Conservation (phyloP, 2,888 invertebrate genomes). For the Coecobrya sp. region DNA sequence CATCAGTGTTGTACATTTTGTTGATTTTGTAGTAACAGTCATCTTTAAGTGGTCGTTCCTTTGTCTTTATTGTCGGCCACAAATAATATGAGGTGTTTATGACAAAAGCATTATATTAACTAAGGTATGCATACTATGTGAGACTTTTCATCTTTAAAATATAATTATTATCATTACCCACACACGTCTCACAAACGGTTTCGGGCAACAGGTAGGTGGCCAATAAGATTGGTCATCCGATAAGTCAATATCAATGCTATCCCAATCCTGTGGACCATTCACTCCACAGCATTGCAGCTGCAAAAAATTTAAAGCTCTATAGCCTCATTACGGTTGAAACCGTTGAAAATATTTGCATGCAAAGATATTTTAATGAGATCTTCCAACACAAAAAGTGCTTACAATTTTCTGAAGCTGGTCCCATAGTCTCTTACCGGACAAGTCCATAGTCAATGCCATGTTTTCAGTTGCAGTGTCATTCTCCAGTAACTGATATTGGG, state of each 20-base stretch:
- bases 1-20: not conserved
- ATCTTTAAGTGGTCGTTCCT: conserved; percentile 14
- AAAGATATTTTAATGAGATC: no score
- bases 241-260: conserved; percentile 18
- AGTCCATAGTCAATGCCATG: no score
- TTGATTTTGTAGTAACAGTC: conserved; percentile 54
- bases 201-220: conserved; percentile 44
- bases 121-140: no score
- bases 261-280: not conserved
- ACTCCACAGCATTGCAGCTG: conserved; percentile 44
- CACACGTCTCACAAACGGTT: not conserved
- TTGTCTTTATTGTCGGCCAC: not conserved
- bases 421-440: not conserved
- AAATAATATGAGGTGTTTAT: no score
- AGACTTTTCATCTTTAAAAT: no score
- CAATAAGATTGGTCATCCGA: not conserved
- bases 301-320: no score
- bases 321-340: no score
- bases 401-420: conserved; percentile 29
- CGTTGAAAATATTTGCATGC: no score
- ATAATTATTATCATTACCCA: conserved; percentile 3
- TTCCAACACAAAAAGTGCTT: not conserved
- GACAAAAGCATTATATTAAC: no score
- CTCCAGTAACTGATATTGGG: not conserved
- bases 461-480: no score